Evolutionary conservation across 35 echinoderm and acorn worm species (phyloP).

Genomic region (Acanthaster planci): DNA sequence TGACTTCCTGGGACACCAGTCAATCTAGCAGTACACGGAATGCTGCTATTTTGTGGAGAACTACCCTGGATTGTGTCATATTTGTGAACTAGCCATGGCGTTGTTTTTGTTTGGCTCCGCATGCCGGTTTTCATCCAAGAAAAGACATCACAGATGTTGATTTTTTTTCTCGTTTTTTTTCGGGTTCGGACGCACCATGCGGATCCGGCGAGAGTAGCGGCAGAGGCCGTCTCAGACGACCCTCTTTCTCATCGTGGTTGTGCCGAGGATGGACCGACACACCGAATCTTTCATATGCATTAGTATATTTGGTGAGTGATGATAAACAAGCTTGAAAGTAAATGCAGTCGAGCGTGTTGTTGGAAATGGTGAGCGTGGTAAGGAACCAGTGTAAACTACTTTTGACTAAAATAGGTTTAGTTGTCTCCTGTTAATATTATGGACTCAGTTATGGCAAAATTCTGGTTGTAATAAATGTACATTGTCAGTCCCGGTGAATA

Average conservation of each 20-base stretch:
- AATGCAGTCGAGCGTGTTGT: too few species aligned
- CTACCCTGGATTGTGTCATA: neutral
- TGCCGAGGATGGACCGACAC: slow-evolving; percentile 94
- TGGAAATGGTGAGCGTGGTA: too few species aligned
- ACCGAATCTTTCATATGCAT: slow-evolving; percentile 96
- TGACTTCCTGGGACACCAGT: too few species aligned
- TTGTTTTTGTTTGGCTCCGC: neutral
- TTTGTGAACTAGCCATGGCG: slow-evolving; percentile 5
- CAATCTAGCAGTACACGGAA: neutral
- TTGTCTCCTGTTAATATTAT: too few species aligned
- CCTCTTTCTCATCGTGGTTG: slow-evolving; percentile 45
- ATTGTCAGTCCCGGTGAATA: too few species aligned
- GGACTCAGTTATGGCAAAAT: too few species aligned
- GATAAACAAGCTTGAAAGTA: neutral
- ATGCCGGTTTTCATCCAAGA: neutral
- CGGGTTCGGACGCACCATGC: neutral
- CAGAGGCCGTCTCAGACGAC: neutral
- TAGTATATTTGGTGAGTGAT: slow-evolving; percentile 90
- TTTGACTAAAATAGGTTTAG: too few species aligned
- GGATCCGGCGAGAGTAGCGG: neutral
- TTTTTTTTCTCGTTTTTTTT: neutral
- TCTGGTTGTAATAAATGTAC: too few species aligned
- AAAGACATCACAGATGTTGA: neutral
- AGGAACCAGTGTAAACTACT: too few species aligned
- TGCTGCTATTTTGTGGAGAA: neutral